Conservation (phyloP, 2,888 invertebrate genomes). For the Brenthis ino region DNA sequence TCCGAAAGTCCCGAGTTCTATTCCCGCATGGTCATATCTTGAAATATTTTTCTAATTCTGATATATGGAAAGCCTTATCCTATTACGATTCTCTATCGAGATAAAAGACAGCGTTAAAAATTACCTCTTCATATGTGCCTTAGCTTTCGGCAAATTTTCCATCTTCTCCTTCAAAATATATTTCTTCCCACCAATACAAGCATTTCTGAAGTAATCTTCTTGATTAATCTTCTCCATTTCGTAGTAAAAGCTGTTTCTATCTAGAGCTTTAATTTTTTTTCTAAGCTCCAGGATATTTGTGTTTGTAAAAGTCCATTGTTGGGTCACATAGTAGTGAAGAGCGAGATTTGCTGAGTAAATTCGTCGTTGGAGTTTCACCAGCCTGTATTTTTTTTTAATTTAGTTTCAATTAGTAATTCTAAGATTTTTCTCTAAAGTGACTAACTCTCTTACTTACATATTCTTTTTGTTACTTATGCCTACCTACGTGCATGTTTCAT, state of each 20-base stretch:
- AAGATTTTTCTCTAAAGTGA: too few relatives aligned
- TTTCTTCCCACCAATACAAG: conserved; percentile 84
- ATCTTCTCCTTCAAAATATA: conserved; percentile 87
- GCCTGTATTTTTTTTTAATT: conserved; percentile 71
- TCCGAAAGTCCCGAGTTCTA: too few relatives aligned
- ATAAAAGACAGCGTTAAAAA: not conserved
- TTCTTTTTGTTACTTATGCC: too few relatives aligned
- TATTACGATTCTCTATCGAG: too few relatives aligned
- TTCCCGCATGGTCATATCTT: too few relatives aligned
- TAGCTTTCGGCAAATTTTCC: conserved; percentile 79
- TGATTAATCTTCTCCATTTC: conserved; percentile 80
- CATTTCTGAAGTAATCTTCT: conserved; percentile 73
- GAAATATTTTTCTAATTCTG: not conserved
- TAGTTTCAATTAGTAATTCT: not conserved
- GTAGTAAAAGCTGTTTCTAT: conserved; percentile 82
- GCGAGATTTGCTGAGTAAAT: conserved; percentile 89
- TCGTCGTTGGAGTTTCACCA: conserved; percentile 89
- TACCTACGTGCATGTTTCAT: too few relatives aligned
- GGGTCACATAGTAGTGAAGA: conserved; percentile 87
- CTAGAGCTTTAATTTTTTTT: conserved; percentile 70
- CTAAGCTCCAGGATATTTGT: conserved; percentile 82
- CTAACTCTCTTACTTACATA: too few relatives aligned
- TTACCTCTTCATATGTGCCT: conserved; percentile 76
- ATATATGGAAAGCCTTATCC: not conserved
- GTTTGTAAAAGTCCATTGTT: conserved; percentile 90